phyloP scores from a whole-genome alignment of 2,888 invertebrate genomes.

The Aphidoletes aphidimyza region DNA sequence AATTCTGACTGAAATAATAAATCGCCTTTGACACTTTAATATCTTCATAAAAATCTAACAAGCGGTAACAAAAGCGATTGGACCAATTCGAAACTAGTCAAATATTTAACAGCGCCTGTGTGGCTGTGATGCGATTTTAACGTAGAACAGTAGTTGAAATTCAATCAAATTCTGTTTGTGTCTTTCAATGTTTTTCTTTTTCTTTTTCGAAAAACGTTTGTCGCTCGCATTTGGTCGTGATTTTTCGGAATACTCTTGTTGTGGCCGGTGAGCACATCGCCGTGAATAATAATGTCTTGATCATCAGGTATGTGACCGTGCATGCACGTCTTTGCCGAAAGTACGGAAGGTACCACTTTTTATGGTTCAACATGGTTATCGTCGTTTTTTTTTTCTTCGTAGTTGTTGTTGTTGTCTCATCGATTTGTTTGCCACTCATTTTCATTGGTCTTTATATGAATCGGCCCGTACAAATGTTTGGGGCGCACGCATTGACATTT shows the following conservation, averaged over 20 bases:
- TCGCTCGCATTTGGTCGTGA: neutral
- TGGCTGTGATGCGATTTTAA: neutral
- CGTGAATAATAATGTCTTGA: conserved; percentile 18
- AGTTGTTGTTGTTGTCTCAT: neutral
- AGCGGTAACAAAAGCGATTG: neutral
- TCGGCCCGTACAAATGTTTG: neutral
- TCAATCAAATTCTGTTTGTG: neutral
- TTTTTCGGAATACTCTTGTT: neutral
- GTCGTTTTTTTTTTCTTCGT: neutral
- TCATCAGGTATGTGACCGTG: neutral
- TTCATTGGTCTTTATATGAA: neutral
- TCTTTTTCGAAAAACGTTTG: too few species aligned
- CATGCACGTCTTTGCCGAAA: neutral
- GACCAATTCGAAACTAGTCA: neutral
- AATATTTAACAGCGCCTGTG: neutral
- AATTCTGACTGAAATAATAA: too few species aligned
- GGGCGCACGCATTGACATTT: conserved; percentile 18
- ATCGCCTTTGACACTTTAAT: too few species aligned
- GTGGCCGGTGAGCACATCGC: neutral
- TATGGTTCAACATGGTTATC: neutral
- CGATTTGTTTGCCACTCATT: conserved; percentile 51
- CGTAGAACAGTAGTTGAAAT: neutral
- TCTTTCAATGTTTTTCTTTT: neutral
- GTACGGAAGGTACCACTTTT: conserved; percentile 11
- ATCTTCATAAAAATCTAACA: neutral